These are phyloP conservation scores for Hemiprocne comata DNA, from an alignment of 2,113 vertebrate genomes.

Conservation along the genomic window DNA sequence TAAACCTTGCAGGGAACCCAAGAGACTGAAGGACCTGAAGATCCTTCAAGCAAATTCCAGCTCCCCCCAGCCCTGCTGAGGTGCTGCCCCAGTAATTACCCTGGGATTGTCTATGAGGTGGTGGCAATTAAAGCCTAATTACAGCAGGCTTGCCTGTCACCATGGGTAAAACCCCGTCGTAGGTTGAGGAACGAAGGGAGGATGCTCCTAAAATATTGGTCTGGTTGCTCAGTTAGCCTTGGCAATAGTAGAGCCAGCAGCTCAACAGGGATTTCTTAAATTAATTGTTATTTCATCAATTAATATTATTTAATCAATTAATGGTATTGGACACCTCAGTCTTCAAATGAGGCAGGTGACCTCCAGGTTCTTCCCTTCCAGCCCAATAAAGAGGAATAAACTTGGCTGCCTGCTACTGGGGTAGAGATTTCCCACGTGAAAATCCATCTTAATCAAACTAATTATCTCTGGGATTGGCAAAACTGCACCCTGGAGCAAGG, in stretches of 20 bases:
- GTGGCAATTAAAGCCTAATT: conserved; percentile 7
- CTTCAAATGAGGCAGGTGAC: not conserved
- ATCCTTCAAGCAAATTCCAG: not conserved
- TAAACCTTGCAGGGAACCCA: not conserved
- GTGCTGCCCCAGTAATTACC: not conserved
- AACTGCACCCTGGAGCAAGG: accelerated
- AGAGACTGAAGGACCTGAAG: not conserved
- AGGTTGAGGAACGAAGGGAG: not conserved
- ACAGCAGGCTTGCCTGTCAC: not conserved
- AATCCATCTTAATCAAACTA: not conserved
- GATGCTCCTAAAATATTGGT: not conserved
- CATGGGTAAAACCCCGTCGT: not conserved
- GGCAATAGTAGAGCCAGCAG: not conserved
- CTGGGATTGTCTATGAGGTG: not conserved
- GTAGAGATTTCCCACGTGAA: not conserved
- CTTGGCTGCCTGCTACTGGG: not conserved
- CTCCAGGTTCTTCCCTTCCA: not conserved
- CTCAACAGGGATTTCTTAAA: not conserved
- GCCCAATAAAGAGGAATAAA: not conserved
- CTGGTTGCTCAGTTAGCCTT: not conserved
- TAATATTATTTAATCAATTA: not conserved
- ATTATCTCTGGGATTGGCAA: not conserved
- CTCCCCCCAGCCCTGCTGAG: not conserved
- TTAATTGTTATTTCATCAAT: not conserved
- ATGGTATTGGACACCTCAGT: accelerated